Conservation (phyloP, 1,140 invertebrate genomes). For the Araneus ventricosus region DNA sequence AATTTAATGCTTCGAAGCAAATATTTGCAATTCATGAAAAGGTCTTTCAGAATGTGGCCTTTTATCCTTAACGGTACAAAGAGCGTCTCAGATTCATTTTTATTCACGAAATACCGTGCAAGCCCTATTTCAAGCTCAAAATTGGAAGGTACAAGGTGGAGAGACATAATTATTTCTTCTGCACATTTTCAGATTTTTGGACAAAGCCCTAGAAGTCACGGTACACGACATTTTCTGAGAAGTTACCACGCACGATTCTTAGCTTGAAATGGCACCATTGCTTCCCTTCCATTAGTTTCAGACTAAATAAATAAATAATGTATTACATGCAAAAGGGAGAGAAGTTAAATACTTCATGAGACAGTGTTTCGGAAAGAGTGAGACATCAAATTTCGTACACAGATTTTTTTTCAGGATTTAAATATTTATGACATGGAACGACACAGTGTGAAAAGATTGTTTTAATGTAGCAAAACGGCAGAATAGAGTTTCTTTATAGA, state of each 20-base stretch:
- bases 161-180: constrained; percentile 27
- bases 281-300: background rate
- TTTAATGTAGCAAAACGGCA: background rate
- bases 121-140: background rate
- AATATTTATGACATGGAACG: constrained; percentile 32
- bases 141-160: background rate
- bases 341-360: constrained; percentile 6
- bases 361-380: background rate
- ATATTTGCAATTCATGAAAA: constrained; percentile 39
- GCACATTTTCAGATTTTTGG: background rate
- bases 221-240: constrained; percentile 1
- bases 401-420: background rate
- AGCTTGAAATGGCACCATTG: background rate
- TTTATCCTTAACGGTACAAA: background rate
- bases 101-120: background rate
- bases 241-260: background rate
- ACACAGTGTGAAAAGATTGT: constrained; percentile 10
- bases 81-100: background rate
- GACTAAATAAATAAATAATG: constrained; percentile 61
- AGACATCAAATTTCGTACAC: constrained; percentile 38
- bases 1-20: constrained; percentile 8
- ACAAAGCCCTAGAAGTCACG: constrained; percentile 19
- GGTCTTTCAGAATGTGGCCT: background rate
- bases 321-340: constrained; percentile 48
- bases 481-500: background rate